phyloP scores from a whole-genome alignment of 2,113 vertebrate species.

The Eolophus roseicapilla region DNA sequence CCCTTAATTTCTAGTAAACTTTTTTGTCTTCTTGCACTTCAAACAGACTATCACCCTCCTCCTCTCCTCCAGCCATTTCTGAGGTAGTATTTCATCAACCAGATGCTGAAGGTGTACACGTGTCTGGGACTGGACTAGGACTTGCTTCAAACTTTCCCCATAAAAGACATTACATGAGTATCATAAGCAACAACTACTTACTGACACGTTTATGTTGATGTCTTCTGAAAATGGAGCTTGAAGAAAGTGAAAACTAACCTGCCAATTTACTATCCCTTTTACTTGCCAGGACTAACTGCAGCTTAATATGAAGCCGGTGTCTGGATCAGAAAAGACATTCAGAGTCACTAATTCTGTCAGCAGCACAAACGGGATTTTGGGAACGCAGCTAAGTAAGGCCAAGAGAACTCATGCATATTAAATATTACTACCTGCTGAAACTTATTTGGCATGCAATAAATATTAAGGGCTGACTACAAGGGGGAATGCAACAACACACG shows the following conservation, averaged over 20 bases:
- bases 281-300: constrained; percentile 31
- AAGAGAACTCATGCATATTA: background rate
- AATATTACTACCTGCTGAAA: background rate
- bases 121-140: background rate
- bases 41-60: background rate
- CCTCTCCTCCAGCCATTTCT: background rate
- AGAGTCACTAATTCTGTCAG: background rate
- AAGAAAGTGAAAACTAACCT: background rate
- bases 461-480: background rate
- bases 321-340: constrained; percentile 2
- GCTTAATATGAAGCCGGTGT: background rate
- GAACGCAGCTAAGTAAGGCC: background rate
- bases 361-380: background rate
- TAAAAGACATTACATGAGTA: background rate
- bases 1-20: background rate
- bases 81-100: background rate
- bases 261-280: background rate
- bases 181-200: background rate
- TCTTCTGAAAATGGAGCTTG: constrained; percentile 5
- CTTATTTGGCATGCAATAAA: background rate
- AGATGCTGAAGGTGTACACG: background rate
- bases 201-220: background rate
- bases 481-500: background rate
- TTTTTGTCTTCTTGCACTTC: background rate
- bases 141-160: background rate